Conservation (phyloP, 23 tunicate genomes). For the Phallusia fumigata region DNA sequence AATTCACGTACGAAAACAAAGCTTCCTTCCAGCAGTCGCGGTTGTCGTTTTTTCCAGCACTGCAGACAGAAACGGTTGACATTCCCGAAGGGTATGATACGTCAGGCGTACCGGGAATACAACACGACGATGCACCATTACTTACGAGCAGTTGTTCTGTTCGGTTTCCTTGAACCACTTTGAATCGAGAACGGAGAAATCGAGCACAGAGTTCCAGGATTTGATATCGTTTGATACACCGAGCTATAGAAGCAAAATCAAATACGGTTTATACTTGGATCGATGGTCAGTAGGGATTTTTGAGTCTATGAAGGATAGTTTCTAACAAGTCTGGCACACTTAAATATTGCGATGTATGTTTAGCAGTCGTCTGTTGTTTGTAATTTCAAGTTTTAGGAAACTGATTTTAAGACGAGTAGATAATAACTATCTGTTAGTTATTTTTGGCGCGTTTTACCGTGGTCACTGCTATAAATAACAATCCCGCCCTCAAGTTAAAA, state of each 20-base stretch:
- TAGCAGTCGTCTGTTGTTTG: too few species aligned
- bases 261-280: too few species aligned
- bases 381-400: too few species aligned
- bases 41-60: not conserved
- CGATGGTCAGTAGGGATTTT: too few species aligned
- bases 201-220: constrained; percentile 35
- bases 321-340: too few species aligned
- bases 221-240: not conserved
- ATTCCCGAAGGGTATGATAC: not conserved
- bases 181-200: constrained; percentile 30
- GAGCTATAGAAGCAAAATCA: not conserved
- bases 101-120: not conserved
- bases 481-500: too few species aligned
- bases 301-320: too few species aligned
- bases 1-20: not conserved
- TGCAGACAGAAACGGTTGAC: not conserved
- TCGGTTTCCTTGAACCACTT: constrained; percentile 33
- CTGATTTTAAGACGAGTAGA: too few species aligned
- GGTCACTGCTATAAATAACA: too few species aligned
- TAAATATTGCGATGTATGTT: too few species aligned
- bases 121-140: not conserved
- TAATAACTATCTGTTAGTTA: too few species aligned
- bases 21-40: not conserved
- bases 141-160: constrained; percentile 22
- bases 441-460: too few species aligned